These are phyloP conservation scores for Erythrolamprus reginae DNA, from an alignment of 2,113 vertebrate species.

Conservation along the genomic window DNA sequence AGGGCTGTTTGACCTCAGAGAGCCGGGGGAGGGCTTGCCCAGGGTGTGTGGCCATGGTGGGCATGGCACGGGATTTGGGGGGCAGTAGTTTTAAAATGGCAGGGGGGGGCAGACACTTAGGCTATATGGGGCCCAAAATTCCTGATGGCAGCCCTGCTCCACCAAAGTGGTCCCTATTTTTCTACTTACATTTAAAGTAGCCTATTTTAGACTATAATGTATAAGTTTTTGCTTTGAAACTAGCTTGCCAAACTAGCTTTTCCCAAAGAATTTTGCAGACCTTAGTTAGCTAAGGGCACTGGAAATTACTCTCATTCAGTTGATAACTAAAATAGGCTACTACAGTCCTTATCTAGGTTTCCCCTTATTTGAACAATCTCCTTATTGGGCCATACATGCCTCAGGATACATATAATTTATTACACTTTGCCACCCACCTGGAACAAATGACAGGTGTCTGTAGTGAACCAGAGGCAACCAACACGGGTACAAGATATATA, in stretches of 20 bases:
- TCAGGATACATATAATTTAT: neutral
- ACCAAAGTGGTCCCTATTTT: too few relatives aligned
- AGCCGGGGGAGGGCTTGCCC: too few relatives aligned
- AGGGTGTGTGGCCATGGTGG: too few relatives aligned
- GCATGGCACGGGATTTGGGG: too few relatives aligned
- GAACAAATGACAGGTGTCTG: neutral
- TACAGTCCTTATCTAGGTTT: neutral
- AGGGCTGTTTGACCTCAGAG: too few relatives aligned
- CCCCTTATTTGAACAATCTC: neutral
- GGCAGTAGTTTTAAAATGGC: too few relatives aligned
- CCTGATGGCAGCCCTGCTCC: too few relatives aligned
- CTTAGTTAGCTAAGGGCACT: neutral
- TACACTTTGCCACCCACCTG: neutral
- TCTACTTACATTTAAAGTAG: too few relatives aligned
- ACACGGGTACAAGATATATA: conserved; percentile 22
- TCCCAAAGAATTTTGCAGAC: neutral
- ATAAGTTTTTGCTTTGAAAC: neutral
- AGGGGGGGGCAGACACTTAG: too few relatives aligned
- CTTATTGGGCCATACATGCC: neutral
- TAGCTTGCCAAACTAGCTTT: neutral
- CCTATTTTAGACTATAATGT: neutral
- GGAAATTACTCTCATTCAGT: neutral
- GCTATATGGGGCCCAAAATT: too few relatives aligned
- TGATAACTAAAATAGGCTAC: neutral
- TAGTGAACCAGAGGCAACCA: neutral